Conservation (phyloP, 1,140 invertebrate genomes). For the Drosophila cardini region DNA sequence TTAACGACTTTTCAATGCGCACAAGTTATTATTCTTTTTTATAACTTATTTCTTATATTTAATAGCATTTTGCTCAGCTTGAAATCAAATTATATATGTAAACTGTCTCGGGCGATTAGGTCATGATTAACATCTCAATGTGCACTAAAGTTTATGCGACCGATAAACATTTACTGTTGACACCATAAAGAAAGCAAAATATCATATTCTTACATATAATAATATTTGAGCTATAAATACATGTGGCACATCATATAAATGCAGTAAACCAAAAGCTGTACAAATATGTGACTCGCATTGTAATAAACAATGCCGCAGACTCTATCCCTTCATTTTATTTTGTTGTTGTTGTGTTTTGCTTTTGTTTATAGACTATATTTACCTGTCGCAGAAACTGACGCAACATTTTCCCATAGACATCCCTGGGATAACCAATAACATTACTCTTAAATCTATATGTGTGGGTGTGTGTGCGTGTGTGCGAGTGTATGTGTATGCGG, state of each 20-base stretch:
- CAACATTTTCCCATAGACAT: slow-evolving; percentile 35
- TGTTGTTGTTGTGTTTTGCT: too few species aligned
- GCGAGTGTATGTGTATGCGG: slow-evolving; percentile 4
- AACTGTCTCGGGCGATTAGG: slow-evolving; percentile 19
- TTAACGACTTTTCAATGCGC: neutral
- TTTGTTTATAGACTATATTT: slow-evolving; percentile 63
- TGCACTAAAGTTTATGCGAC: slow-evolving; percentile 37
- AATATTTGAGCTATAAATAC: slow-evolving; percentile 55
- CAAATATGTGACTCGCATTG: slow-evolving; percentile 76
- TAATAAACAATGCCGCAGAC: slow-evolving; percentile 58
- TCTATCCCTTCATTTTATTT: slow-evolving; percentile 24
- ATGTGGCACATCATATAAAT: slow-evolving; percentile 64
- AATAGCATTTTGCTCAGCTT: neutral
- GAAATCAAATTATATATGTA: neutral
- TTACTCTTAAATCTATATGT: neutral
- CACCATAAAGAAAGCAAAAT: slow-evolving; percentile 51
- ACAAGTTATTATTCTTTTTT: neutral
- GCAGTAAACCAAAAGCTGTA: slow-evolving; percentile 62
- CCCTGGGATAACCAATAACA: slow-evolving; percentile 26
- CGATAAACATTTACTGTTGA: slow-evolving; percentile 59
- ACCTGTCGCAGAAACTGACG: slow-evolving; percentile 57
- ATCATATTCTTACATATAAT: slow-evolving; percentile 33
- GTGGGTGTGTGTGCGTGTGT: slow-evolving; percentile 6
- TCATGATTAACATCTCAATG: slow-evolving; percentile 43
- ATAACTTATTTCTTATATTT: slow-evolving; percentile 7